A percentile compares a stretch with the other conserved stretches of the same genome.
phyloP scores from a whole-genome alignment of 1,140 invertebrate species.

The Cephus cinctus region DNA sequence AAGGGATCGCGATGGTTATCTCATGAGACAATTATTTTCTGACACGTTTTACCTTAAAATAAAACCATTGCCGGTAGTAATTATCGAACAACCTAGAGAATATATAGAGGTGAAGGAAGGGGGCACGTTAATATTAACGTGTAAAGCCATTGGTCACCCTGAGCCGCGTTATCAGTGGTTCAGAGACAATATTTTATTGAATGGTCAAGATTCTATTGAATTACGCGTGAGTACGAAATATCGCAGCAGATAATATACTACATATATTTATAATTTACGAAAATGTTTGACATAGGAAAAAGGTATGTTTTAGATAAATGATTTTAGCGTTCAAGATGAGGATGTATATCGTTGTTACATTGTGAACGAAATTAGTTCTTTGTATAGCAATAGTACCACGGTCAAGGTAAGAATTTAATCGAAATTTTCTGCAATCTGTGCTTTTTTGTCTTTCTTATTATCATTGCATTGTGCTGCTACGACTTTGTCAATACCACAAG shows the following conservation, averaged over 20 bases:
- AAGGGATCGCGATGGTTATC: constrained; percentile 19
- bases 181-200: constrained; percentile 37
- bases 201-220: constrained; percentile 27
- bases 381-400: constrained; percentile 26
- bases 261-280: too few species aligned
- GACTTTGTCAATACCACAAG: background rate
- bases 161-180: constrained; percentile 42
- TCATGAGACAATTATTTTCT: constrained; percentile 19
- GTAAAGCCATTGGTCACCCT: constrained; percentile 34
- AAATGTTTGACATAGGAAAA: too few species aligned
- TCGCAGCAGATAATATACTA: too few species aligned
- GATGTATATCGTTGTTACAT: constrained; percentile 41
- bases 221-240: constrained; percentile 26
- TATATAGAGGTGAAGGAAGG: constrained; percentile 32
- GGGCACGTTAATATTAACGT: constrained; percentile 27
- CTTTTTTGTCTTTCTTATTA: background rate
- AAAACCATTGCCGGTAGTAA: constrained; percentile 25
- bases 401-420: constrained; percentile 29
- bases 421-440: background rate
- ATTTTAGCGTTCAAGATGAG: constrained; percentile 31
- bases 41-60: constrained; percentile 27
- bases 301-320: constrained; percentile 32
- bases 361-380: constrained; percentile 31
- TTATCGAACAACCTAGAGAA: constrained; percentile 31
- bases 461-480: background rate